These are phyloP conservation scores for Metridium senile DNA, from an alignment of 92 coral and sea anemone species.

Conservation along the genomic window DNA sequence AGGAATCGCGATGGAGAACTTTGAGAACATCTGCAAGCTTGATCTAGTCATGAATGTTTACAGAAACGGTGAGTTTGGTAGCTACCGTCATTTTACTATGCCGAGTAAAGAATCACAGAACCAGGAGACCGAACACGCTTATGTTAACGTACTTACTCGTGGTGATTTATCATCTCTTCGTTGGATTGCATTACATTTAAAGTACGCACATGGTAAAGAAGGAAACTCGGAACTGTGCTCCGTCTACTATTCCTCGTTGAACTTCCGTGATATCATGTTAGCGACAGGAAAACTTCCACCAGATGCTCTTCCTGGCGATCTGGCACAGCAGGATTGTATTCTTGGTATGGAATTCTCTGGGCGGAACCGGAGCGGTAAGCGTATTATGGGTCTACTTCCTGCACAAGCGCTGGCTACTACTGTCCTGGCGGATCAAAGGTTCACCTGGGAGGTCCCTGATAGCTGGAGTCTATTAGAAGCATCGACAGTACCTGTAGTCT, in stretches of 20 bases:
- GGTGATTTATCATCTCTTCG: conserved; percentile 83
- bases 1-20: conserved; percentile 35
- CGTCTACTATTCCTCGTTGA: conserved; percentile 73
- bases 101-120: conserved; percentile 40
- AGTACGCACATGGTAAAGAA: conserved; percentile 67
- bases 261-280: conserved; percentile 89
- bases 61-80: conserved; percentile 54
- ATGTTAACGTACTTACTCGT: conserved; percentile 82
- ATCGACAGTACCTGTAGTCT: conserved; percentile 81
- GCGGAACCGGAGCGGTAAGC: conserved; percentile 61
- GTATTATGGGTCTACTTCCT: conserved; percentile 86
- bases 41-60: conserved; percentile 81
- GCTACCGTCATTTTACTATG: conserved; percentile 69
- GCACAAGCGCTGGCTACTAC: conserved; percentile 88
- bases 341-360: conserved; percentile 94
- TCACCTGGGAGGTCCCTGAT: conserved; percentile 85
- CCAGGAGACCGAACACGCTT: conserved; percentile 84
- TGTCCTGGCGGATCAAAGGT: conserved; percentile 84
- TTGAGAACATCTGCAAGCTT: conserved; percentile 43
- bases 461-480: conserved; percentile 73
- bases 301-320: conserved; percentile 87
- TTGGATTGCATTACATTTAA: conserved; percentile 87
- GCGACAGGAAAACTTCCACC: conserved; percentile 89
- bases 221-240: conserved; percentile 75
- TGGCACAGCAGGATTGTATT: conserved; percentile 85